Evolutionary conservation across 2,113 vertebrate genomes (phyloP).

Genomic region (Chrysemys picta): DNA sequence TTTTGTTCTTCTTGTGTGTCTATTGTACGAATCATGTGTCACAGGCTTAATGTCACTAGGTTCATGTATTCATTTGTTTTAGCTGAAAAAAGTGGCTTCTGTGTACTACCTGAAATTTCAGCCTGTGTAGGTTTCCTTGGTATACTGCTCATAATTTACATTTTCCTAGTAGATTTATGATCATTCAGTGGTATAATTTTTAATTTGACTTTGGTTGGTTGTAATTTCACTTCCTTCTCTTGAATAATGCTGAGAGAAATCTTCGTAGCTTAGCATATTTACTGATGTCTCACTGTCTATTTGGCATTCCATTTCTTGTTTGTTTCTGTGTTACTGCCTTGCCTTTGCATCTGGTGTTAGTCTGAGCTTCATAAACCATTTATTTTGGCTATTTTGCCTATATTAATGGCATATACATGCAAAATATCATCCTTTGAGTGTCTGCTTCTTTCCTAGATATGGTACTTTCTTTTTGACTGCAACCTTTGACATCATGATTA

Average conservation of each 20-base stretch:
- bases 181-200: not conserved
- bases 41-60: not conserved
- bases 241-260: not conserved
- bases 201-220: not conserved
- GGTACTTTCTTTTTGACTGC: not conserved
- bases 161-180: not conserved
- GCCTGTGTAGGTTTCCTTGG: not conserved
- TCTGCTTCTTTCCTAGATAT: not conserved
- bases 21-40: not conserved
- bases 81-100: not conserved
- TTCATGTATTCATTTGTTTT: not conserved
- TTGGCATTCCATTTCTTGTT: not conserved
- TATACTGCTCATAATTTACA: not conserved
- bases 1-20: not conserved
- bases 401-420: not conserved
- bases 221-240: not conserved
- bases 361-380: not conserved
- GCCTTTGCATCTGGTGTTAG: not conserved
- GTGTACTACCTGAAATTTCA: not conserved
- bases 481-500: not conserved
- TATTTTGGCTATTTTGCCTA: not conserved
- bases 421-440: not conserved
- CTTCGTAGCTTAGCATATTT: not conserved
- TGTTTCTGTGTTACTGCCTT: not conserved
- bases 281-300: not conserved